Evolutionary conservation across 2,797 vertebrate genomes (phyloP), one percentile per base, ranked within the genome.

Genomic region (Bradypus variegatus): DNA sequence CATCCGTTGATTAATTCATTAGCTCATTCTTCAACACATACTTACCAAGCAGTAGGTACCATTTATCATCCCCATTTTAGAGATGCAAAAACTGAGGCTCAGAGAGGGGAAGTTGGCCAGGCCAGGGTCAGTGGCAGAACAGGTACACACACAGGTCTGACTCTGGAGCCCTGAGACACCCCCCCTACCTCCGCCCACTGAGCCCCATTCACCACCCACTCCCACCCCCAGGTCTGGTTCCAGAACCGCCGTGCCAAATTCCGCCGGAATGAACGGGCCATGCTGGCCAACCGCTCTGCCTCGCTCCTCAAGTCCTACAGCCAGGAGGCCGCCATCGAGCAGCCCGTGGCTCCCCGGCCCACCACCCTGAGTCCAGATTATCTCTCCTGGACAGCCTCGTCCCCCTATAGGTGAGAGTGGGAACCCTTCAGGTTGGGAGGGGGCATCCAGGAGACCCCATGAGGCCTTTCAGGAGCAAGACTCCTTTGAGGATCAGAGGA

Each of bases 201-300:
- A 25, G 2, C 41, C 58, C 64, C 1, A 12, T 41, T 69, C 53
- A 9, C 0, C 79, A 1, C 13, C 0, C 36, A n/a, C 12, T 86
- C 76, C 1, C 0, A 0, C n/a, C 82, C 36, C 2, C 95, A 98
- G 98, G 98, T 98, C 38, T 98, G 98, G 98, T 98, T 98, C 92
- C 98, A 98, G 97, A 98, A 98, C 95, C 95, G 98, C 70, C 95
- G 98, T 4, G 98, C 98, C 94, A 98, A 98, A 93, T 98, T 98
- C 88, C 98, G 98, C 92, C 97, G 98, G 9, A 98, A 98, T 0
- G 98, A 98, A 94, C 95, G 98, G 21, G 98, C 98, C 0, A 97
- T 98, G 97, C 93, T 98, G 21, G 97, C 98, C 92, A 98, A 96
- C 91, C 96, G 98, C 73, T 98, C 98, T 0, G 97, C 97, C 19